These are phyloP conservation scores for Netelia melanura DNA, from an alignment of 2,888 invertebrate species.

Conservation along the genomic window DNA sequence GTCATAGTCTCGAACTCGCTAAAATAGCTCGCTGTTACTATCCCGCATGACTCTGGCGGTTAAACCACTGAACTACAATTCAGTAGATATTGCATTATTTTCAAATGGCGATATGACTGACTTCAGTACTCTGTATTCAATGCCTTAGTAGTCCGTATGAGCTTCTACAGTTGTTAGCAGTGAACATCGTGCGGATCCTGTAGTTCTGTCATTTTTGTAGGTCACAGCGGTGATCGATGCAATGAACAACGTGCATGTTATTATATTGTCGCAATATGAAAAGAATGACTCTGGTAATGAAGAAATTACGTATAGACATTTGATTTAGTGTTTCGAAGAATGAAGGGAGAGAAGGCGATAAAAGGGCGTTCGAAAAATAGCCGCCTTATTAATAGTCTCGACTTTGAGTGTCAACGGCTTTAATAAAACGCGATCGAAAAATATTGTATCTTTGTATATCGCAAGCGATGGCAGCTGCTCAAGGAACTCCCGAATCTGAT, in stretches of 20 bases:
- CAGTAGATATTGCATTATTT: no score
- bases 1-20: no score
- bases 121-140: no score
- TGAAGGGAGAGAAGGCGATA: slow-evolving; percentile 26
- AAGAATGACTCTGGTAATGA: neutral
- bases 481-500: slow-evolving; percentile 85
- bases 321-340: neutral
- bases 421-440: neutral
- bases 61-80: no score
- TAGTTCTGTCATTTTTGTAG: neutral
- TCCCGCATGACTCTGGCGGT: no score
- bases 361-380: slow-evolving; percentile 1
- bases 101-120: no score
- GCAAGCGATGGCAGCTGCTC: slow-evolving; percentile 80
- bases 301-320: neutral
- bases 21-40: no score
- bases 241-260: neutral
- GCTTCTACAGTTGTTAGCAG: no score
- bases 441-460: neutral
- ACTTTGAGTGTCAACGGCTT: neutral
- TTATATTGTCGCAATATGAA: neutral
- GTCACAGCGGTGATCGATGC: slow-evolving; percentile 7
- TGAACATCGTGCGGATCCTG: no score
- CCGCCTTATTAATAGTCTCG: slow-evolving; percentile 7
- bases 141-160: no score